These are phyloP conservation scores for Anguilla rostrata DNA, from an alignment of 2,113 vertebrate species.

Conservation along the genomic window DNA sequence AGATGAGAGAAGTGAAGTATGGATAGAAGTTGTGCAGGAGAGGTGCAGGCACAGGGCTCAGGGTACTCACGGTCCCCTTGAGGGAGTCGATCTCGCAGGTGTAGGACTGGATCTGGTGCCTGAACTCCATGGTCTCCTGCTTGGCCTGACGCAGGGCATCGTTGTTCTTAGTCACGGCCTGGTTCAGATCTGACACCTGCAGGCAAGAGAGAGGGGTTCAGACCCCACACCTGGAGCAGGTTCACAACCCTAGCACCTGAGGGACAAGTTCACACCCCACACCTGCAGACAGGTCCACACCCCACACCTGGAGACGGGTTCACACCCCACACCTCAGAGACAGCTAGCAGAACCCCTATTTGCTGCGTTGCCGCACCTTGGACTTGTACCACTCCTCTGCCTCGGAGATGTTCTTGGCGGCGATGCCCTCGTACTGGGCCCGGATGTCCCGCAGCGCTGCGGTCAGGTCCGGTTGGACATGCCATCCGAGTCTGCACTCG, in stretches of 20 bases:
- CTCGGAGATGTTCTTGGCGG: constrained; percentile 90
- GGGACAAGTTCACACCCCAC: too few relatives aligned
- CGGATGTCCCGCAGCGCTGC: constrained; percentile 90
- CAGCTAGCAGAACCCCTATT: neutral
- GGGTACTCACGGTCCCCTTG: constrained; percentile 80
- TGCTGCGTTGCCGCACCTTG: constrained; percentile 70
- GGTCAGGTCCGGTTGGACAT: constrained; percentile 92
- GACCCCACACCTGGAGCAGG: too few relatives aligned
- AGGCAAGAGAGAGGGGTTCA: neutral
- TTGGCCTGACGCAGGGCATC: constrained; percentile 80
- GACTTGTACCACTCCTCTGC: constrained; percentile 98
- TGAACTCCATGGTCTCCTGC: constrained; percentile 85
- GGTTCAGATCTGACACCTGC: constrained; percentile 82
- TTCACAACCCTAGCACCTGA: too few relatives aligned
- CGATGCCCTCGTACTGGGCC: constrained; percentile 89
- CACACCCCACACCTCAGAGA: neutral
- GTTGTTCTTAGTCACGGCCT: constrained; percentile 83
- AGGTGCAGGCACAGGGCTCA: neutral
- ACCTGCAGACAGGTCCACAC: too few relatives aligned
- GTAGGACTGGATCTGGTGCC: constrained; percentile 89
- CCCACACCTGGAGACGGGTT: neutral
- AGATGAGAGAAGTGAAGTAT: neutral
- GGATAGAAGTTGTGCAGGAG: neutral
- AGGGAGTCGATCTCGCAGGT: constrained; percentile 86
- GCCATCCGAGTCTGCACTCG: too few relatives aligned